Evolutionary conservation across 2,113 vertebrate species (phyloP).

Genomic region (Physeter macrocephalus): DNA sequence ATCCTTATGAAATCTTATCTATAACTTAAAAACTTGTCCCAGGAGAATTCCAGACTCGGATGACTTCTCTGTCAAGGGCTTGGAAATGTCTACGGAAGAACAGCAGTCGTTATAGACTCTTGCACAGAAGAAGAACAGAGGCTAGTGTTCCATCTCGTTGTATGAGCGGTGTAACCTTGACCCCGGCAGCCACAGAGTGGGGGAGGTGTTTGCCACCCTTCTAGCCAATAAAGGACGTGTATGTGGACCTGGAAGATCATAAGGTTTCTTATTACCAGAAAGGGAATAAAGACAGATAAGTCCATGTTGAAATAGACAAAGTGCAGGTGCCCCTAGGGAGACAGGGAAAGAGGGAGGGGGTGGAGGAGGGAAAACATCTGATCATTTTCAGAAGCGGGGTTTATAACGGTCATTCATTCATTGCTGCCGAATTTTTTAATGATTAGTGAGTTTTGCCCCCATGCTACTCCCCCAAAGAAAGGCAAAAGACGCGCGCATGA

Average conservation of each 20-base stretch:
- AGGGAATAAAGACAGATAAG: neutral
- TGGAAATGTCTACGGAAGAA: neutral
- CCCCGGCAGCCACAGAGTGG: neutral
- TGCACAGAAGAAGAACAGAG: rapidly evolving
- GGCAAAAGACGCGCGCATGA: neutral
- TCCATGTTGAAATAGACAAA: neutral
- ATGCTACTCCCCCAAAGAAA: neutral
- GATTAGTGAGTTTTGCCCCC: neutral
- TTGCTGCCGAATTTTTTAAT: neutral
- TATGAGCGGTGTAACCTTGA: neutral
- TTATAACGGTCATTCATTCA: too few species aligned
- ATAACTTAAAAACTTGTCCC: neutral
- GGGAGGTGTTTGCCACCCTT: rapidly evolving
- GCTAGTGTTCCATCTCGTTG: neutral
- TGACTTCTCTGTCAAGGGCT: neutral
- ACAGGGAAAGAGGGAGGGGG: neutral
- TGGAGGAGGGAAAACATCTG: neutral
- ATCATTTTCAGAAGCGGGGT: neutral
- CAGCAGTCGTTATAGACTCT: rapidly evolving
- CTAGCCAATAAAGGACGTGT: neutral
- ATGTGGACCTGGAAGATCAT: neutral
- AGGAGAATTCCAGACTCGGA: neutral
- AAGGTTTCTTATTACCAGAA: too few species aligned
- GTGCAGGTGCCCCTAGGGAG: too few species aligned
- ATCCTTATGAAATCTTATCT: neutral